A percentile compares a stretch with the other conserved stretches of the same genome.
Conservation (phyloP, 2,888 invertebrate species). For the Lasioglossum calceatum region DNA sequence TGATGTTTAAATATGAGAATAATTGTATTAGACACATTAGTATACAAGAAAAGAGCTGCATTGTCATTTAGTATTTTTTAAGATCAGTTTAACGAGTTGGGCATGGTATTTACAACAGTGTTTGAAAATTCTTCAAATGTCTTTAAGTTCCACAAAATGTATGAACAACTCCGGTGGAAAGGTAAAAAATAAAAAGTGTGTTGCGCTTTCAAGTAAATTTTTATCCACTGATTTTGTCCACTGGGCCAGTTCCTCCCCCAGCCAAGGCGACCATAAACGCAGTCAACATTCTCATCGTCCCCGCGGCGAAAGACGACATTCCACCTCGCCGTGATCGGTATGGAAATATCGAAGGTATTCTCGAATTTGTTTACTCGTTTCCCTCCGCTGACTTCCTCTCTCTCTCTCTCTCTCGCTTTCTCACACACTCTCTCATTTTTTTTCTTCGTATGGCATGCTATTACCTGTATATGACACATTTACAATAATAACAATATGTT, state of each 20-base stretch:
- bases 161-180: background rate
- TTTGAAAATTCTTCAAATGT: no score
- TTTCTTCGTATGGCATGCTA: slow-evolving; percentile 69
- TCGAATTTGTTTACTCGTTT: slow-evolving; percentile 63
- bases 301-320: slow-evolving; percentile 71
- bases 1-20: background rate
- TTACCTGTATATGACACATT: slow-evolving; percentile 81
- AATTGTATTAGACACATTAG: background rate
- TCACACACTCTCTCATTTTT: background rate
- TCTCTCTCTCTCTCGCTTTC: background rate
- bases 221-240: slow-evolving; percentile 1
- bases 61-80: no score
- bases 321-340: slow-evolving; percentile 80
- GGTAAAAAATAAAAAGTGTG: background rate
- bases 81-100: no score
- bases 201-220: background rate
- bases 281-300: slow-evolving; percentile 47
- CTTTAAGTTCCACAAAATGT: background rate
- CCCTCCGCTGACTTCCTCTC: slow-evolving; percentile 19
- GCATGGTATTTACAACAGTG: no score
- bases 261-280: slow-evolving; percentile 27
- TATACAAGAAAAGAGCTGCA: background rate
- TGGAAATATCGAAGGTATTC: slow-evolving; percentile 83
- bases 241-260: background rate
- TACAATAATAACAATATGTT: slow-evolving; percentile 82